phyloP scores from a whole-genome alignment of 2,888 invertebrate genomes.

The Tillus elongatus region DNA sequence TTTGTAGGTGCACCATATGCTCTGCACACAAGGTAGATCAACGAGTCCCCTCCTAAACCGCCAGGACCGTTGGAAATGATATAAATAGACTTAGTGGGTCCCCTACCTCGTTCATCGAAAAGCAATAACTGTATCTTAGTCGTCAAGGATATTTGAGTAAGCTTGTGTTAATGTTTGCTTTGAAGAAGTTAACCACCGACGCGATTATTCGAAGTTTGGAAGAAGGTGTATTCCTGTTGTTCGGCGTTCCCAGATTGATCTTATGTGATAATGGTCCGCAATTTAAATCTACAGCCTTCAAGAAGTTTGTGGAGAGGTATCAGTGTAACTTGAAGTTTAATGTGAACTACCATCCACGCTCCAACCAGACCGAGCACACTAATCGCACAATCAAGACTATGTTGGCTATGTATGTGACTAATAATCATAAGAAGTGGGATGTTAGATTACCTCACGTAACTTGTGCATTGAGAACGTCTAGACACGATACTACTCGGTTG shows the following conservation, averaged over 20 bases:
- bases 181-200: constrained; percentile 19
- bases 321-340: too few species aligned
- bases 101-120: constrained; percentile 7
- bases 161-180: constrained; percentile 17
- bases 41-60: constrained; percentile 10
- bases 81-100: constrained; percentile 8
- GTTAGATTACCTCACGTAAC: constrained; percentile 15
- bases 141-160: constrained; percentile 21
- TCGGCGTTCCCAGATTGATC: constrained; percentile 19
- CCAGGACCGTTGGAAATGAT: constrained; percentile 8
- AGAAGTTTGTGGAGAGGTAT: constrained; percentile 14
- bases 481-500: constrained; percentile 18
- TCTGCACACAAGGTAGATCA: too few species aligned
- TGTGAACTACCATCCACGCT: constrained; percentile 27
- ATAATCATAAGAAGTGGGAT: constrained; percentile 24
- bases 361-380: constrained; percentile 28
- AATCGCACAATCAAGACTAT: constrained; percentile 29
- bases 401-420: constrained; percentile 23
- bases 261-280: constrained; percentile 27
- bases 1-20: constrained; percentile 19
- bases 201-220: constrained; percentile 11
- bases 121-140: constrained; percentile 18
- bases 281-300: constrained; percentile 17
- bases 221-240: too few species aligned
- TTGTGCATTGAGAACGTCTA: constrained; percentile 19